These are phyloP conservation scores for Oscheius sp. DNA, from an alignment of 1,140 invertebrate species.

Conservation along the genomic window DNA sequence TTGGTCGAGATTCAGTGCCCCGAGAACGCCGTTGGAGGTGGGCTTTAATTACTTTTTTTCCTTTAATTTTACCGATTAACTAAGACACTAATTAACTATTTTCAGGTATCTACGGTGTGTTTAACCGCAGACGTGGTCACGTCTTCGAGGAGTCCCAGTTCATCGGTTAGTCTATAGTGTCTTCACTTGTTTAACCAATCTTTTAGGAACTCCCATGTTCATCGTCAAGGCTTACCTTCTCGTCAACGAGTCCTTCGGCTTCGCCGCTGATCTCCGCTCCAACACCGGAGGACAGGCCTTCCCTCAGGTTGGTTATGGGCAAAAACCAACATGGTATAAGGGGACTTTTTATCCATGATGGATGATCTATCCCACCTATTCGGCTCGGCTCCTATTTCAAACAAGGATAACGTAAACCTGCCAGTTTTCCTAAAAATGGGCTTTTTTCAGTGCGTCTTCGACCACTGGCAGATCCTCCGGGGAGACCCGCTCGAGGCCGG, in stretches of 20 bases:
- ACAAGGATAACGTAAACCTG: no score
- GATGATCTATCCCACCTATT: slow-evolving; percentile 94
- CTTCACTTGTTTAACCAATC: background rate
- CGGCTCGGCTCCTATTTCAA: slow-evolving; percentile 93
- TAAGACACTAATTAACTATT: slow-evolving; percentile 56
- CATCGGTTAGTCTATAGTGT: slow-evolving; percentile 66
- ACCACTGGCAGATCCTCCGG: slow-evolving; percentile 97
- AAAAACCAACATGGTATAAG: slow-evolving; percentile 70
- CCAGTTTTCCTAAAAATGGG: no score
- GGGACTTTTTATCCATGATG: no score
- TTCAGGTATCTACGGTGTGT: slow-evolving; percentile 70
- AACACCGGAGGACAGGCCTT: slow-evolving; percentile 99
- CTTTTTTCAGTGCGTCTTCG: slow-evolving; percentile 99
- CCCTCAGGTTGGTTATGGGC: no score
- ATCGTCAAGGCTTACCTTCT: slow-evolving; percentile 96
- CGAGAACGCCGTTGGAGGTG: slow-evolving; percentile 69
- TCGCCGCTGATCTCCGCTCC: slow-evolving; percentile 94
- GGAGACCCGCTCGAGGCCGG: slow-evolving; percentile 82
- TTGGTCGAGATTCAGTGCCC: slow-evolving; percentile 97
- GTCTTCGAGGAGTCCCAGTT: slow-evolving; percentile 87
- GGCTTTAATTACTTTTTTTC: background rate
- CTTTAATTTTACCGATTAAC: background rate
- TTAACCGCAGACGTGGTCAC: slow-evolving; percentile 92
- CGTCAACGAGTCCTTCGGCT: slow-evolving; percentile 98
- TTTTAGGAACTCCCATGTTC: slow-evolving; percentile 89